Base-by-base conservation (phyloP, 1,140 invertebrate species). In the Sycophaga agraensis region DNA sequence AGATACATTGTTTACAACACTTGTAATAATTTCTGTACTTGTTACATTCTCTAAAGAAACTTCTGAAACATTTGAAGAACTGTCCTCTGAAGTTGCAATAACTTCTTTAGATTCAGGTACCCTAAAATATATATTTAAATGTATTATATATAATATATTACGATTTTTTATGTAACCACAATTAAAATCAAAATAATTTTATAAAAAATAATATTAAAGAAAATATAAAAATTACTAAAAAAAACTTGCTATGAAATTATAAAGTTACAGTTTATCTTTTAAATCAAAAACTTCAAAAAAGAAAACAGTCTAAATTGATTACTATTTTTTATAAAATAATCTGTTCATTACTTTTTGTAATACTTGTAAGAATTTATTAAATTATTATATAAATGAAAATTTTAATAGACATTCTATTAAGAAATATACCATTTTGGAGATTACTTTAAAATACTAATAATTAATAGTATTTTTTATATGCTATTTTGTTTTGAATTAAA, bases 1-100 rank as follows among this genome's bases (percentile, higher is more conserved):
- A 59, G 26, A 59, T 59, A 43, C 19, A 45, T 43, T 43, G 19
- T 51, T 39, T 43, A 37, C 51, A 39, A 22, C 19, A 59, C 34
- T 43, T 17, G 26, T 34, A 31, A 28, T 26, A 42, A 7, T 35
- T 59, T 34, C 24, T 43, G 45, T 6, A 35, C 34, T 34, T 45
- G 17, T 51, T 51, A 43, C 0, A 31, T 31, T 31, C 28, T 31
- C 28, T 11, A 11, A 31, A 6, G 28, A 54, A 31, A 11, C 4
- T 45, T 22, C 19, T 54, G 56, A 46, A 28, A 28, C 31, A 53
- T 55, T 16, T 46, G 16, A 46, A 17, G 24, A 19, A 39, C 31
- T 50, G 31, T 48, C 31, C 42, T 66, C 45, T 26, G 19, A 17
- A 17, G 31, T 46, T 19, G 42, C 45, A 48, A 5, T 34, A 55